Evolutionary conservation across 30 jellyfish, hydroid and myxozoan genomes (phyloP), one percentile per base, ranked within the genome.

Genomic region (Turritopsis rubra): DNA sequence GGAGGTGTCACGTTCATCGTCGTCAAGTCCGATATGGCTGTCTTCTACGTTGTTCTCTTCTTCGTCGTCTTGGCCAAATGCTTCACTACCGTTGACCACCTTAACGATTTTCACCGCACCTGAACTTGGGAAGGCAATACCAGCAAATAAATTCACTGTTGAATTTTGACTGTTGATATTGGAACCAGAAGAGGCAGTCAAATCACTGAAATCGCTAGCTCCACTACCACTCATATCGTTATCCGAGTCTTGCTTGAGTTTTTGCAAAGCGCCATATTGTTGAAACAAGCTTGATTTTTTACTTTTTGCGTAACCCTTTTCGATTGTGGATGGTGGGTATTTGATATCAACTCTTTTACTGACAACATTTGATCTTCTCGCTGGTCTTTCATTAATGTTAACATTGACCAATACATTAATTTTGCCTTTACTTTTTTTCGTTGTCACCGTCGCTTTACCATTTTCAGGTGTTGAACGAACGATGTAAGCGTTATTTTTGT

Each of bases 321-420:
- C 30, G 77, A n/a, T n/a, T n/a, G 21, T 68, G 28, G 77, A 68
- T 41, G 60, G 13, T 41, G 60, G 60, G 77, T 22, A 22, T 16
- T 30, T 27, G 22, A 80, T 9, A 41, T 80, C 60, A 80, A 26
- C 81, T 31, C 31, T 28, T 13, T 54, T 82, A 53, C 72, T 73
- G 60, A 13, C 60, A 21, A 86, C 89, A 20, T 75, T 73, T 54
- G 94, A 86, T 68, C 94, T 66, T 71, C 94, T 72, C 9, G 93
- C 54, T 7, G 99, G 87, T 18, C 99, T 83, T 77, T 89, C 97
- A 65, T 94, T 94, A 1, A 94, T 94, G 85, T 94, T 94, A 5
- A 94, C 99, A 87, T 94, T 94, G 0, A 94, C 99, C 52, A 89
- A 92, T 18, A 94, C 99, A 65, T 87, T 89, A 82, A 94, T 88